Evolutionary conservation across 2,888 invertebrate species (phyloP), one percentile per base, ranked within the genome.

Genomic region (Lycocerus yunnanus): DNA sequence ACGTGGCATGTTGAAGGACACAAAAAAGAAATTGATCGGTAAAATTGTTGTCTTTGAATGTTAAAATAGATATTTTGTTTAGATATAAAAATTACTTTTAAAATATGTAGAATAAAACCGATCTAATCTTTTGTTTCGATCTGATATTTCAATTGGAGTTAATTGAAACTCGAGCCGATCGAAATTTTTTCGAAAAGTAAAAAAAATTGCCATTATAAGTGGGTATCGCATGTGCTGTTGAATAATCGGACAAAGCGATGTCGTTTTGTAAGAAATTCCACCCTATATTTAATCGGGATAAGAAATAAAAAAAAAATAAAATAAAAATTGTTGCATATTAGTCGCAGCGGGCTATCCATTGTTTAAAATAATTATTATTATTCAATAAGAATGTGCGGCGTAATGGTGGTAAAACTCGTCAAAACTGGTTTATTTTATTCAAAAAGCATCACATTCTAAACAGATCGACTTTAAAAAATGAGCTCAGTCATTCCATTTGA

Each of bases 351-450:
- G 85, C 80, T 82, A 82, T 83, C 85, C 85, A 87, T 87, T 87
- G 87, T 87, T 86, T 87, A 86, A 86, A 86, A 86, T 86, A 87
- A 87, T 86, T 86, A 86, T 86, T 85, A 85, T 85, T 84, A 82
- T 82, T 82, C 82, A 79, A 76, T 78, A 78, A 83, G 84, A 84
- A 81, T 83, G 84, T 84, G 83, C 67, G 68, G 68, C 60, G 69
- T 77, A 20, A 58, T 15, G 18, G 59, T 15, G 16, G 27, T 67
- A 67, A 74, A 70, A 71, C 65, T 74, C 24, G 14, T 60, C 27
- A 10, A 73, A 72, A 60, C 69, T 71, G 66, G 61, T 69, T 60
- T 71, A 66, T 20, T 18, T 27, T 69, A 18, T 61, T 72, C 16
- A 66, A 20, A 15, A 59, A 66, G 65, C 72, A 71, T 81, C 83